Evolutionary conservation across 2,888 invertebrate genomes (phyloP).

Genomic region (Strigamia maritima): DNA sequence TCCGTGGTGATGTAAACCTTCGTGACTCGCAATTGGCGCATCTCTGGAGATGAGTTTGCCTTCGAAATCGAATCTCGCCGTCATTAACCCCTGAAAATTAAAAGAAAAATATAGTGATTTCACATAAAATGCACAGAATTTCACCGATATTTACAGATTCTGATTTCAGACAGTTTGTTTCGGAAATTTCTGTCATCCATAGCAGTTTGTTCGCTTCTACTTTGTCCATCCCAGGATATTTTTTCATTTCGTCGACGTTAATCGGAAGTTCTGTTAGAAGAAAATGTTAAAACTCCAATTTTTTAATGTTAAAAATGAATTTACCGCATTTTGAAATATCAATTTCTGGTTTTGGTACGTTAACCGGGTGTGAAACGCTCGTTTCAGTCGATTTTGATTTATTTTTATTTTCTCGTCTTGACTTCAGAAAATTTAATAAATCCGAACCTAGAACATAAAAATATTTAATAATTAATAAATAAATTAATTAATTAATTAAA

Average conservation of each 20-base stretch:
- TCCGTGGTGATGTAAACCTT: constrained; percentile 84
- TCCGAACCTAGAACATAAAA: background rate
- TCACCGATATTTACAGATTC: constrained; percentile 37
- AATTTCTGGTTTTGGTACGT: background rate
- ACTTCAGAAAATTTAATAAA: background rate
- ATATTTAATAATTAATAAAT: background rate
- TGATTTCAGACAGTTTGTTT: constrained; percentile 47
- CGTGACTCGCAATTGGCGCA: constrained; percentile 26
- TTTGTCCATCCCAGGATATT: constrained; percentile 82
- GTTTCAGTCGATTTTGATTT: background rate
- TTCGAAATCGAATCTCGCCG: constrained; percentile 51
- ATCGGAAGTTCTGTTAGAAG: constrained; percentile 48
- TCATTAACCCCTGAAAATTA: constrained; percentile 42
- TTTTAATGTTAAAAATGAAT: background rate
- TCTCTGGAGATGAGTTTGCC: constrained; percentile 46
- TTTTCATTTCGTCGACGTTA: constrained; percentile 58
- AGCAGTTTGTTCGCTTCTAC: constrained; percentile 80
- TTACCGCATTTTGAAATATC: too few species aligned
- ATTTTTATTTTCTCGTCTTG: background rate
- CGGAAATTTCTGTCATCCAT: constrained; percentile 77
- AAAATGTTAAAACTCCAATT: background rate
- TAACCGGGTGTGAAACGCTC: background rate
- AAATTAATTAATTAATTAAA: background rate
- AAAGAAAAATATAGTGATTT: background rate
- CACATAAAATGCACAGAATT: too few species aligned